Evolutionary conservation across 35 echinoderm and acorn worm species (phyloP).

Genomic region (Hemicentrotus pulcherrimus): DNA sequence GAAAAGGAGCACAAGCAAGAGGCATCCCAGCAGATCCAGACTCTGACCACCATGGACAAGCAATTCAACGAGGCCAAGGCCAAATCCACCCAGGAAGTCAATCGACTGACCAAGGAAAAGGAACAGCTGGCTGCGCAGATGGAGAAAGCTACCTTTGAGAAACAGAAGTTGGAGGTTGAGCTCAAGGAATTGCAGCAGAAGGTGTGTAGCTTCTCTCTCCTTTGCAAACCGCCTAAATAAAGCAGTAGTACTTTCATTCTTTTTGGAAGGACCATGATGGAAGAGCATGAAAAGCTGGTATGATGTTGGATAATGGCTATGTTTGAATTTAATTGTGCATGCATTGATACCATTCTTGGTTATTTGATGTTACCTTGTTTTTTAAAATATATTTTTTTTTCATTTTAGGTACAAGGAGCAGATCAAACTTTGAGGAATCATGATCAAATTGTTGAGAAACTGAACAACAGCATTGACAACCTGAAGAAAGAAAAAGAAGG

Average conservation of each 20-base stretch:
- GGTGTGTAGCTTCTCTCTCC: not conserved
- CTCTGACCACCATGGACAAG: slow-evolving; percentile 56
- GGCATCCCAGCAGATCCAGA: slow-evolving; percentile 76
- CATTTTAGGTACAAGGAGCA: slow-evolving; percentile 35
- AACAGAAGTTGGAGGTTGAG: slow-evolving; percentile 64
- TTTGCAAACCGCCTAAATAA: not conserved
- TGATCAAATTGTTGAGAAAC: slow-evolving; percentile 54
- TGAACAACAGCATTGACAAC: slow-evolving; percentile 71
- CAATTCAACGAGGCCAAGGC: slow-evolving; percentile 69
- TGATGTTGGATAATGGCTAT: too few relatives aligned
- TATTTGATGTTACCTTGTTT: not conserved
- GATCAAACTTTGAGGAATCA: slow-evolving; percentile 67
- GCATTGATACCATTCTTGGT: not conserved
- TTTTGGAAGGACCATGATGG: too few relatives aligned
- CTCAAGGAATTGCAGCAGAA: slow-evolving; percentile 73
- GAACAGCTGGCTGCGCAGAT: slow-evolving; percentile 68
- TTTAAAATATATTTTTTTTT: not conserved
- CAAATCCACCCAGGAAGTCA: slow-evolving; percentile 79
- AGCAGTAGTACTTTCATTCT: too few relatives aligned
- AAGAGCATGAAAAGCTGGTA: too few relatives aligned
- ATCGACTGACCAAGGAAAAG: slow-evolving; percentile 63
- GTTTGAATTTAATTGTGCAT: not conserved
- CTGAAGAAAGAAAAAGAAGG: slow-evolving; percentile 80
- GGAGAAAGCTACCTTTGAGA: slow-evolving; percentile 68
- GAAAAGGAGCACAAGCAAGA: slow-evolving; percentile 90